Conservation (phyloP, 2,797 vertebrate genomes). For the Danio aesculapii region DNA sequence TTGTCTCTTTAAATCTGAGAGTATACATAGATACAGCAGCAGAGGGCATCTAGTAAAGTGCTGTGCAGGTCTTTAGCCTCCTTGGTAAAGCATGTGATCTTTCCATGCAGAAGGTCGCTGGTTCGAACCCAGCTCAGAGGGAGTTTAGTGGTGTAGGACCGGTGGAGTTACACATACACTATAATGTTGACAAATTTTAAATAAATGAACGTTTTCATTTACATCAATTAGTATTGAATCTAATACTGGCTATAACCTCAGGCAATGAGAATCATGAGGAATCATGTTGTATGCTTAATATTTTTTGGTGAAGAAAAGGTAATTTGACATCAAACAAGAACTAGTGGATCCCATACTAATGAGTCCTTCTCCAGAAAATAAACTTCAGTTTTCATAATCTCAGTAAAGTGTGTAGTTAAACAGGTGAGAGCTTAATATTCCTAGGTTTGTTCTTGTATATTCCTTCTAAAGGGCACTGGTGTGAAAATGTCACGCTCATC, state of each 20-base stretch:
- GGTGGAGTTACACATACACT: too few relatives aligned
- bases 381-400: background rate
- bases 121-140: too few relatives aligned
- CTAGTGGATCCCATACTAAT: too few relatives aligned
- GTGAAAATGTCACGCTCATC: constrained; percentile 42
- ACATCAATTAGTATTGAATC: background rate
- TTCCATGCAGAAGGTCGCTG: too few relatives aligned
- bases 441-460: background rate
- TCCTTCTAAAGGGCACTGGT: constrained; percentile 31
- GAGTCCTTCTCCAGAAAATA: too few relatives aligned
- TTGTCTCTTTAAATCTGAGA: too few relatives aligned
- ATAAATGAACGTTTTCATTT: background rate
- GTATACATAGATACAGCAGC: too few relatives aligned
- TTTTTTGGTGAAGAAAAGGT: background rate
- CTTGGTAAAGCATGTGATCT: too few relatives aligned
- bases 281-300: background rate
- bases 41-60: too few relatives aligned
- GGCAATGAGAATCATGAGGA: background rate
- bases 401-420: background rate
- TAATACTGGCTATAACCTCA: background rate
- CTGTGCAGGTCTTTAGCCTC: too few relatives aligned
- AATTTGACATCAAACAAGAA: background rate
- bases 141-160: too few relatives aligned
- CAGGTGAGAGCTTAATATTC: background rate
- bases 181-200: too few relatives aligned